phyloP scores from a whole-genome alignment of 1,140 invertebrate species.

The Drosophila simulans region DNA sequence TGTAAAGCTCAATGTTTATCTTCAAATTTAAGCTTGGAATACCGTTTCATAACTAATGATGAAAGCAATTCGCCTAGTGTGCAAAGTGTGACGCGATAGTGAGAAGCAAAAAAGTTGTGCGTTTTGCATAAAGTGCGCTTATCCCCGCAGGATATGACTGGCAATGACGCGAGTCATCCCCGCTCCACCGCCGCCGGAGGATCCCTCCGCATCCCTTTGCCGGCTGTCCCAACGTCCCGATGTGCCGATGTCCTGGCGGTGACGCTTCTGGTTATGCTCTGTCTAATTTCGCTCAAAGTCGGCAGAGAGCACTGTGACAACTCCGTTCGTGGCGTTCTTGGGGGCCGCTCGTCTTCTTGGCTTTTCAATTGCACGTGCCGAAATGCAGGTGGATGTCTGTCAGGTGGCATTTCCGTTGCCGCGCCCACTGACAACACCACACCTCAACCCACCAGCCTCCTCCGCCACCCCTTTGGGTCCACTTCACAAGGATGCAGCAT shows the following conservation, averaged over 20 bases:
- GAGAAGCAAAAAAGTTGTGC: slow-evolving; percentile 67
- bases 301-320: slow-evolving; percentile 28
- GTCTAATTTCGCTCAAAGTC: slow-evolving; percentile 76
- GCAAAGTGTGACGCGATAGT: slow-evolving; percentile 8
- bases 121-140: slow-evolving; percentile 81
- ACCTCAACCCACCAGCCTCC: no score
- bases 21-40: not conserved
- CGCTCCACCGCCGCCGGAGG: not conserved
- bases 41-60: no score
- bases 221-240: not conserved
- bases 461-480: not conserved
- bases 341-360: slow-evolving; percentile 20
- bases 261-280: slow-evolving; percentile 55
- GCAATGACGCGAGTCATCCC: slow-evolving; percentile 66
- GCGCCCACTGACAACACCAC: not conserved
- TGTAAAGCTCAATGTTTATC: not conserved
- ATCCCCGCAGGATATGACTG: slow-evolving; percentile 80
- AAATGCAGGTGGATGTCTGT: slow-evolving; percentile 77
- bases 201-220: not conserved
- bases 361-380: slow-evolving; percentile 78
- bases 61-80: not conserved
- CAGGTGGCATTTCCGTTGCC: slow-evolving; percentile 59
- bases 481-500: slow-evolving; percentile 1
- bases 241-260: slow-evolving; percentile 1
- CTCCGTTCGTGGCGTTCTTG: slow-evolving; percentile 32